Base-by-base conservation (phyloP, 2,888 invertebrate genomes). In the Orthosia gothica region DNA sequence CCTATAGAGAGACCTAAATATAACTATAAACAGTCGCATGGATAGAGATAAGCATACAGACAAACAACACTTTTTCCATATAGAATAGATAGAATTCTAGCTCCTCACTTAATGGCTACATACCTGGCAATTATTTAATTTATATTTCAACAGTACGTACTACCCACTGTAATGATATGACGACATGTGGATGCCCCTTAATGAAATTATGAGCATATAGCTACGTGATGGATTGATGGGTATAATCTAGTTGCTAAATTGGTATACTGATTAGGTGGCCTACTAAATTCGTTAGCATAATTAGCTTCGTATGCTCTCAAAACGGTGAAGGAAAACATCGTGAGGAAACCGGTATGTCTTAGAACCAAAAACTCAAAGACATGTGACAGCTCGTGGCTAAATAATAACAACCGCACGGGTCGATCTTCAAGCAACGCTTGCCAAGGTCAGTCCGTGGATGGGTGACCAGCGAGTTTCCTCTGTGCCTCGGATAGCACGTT, bases 81-180 rank as follows among this genome's bases (percentile, higher is more conserved):
- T 18, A 16, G 16, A n/a, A n/a, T 40, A 50, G 11, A 57, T 23
- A 68, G 15, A 62, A n/a, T 63, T 74, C 32, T 59, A 69, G 70
- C 75, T 80, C 52, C 75, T 55, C 57, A 71, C 47, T 69, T 69
- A 65, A 80, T 83, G 45, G 70, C 20, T 63, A 12, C 52, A 70
- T 64, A 79, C 47, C 20, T 70, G 7, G 75, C 47, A 84, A 84
- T 84, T 82, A 84, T 84, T 65, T 71, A 61, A 57, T 82, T 70
- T 13, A 69, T n/a, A 68, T 84, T 84, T 69, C 84, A 47, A 57
- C 70, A 71, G 57, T 45, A 23, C 11, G 13, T 61, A 45, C 47
- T 45, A 23, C 12, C 13, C 57, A 50, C 47, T 65, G 49, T 49
- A 40, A 47, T 45, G 16, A 18, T 23, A 50, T 74, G 69, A 23